Evolutionary conservation across 2,113 vertebrate species (phyloP).

Genomic region (Amphilophus citrinellus): DNA sequence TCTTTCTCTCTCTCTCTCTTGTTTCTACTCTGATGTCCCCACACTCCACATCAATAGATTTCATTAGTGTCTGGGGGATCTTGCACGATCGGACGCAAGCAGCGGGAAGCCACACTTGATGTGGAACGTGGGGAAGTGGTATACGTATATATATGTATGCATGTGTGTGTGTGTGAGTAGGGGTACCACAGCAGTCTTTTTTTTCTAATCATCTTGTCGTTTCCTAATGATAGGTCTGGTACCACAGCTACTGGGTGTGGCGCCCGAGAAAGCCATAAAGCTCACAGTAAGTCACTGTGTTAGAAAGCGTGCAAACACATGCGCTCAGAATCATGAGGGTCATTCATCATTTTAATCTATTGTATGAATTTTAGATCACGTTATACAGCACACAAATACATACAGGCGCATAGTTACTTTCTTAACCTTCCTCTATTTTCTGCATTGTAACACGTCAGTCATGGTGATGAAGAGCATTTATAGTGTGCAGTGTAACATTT

Average conservation of each 20-base stretch:
- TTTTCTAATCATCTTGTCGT: constrained; percentile 81
- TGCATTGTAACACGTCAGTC: not conserved
- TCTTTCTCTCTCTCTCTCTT: constrained; percentile 31
- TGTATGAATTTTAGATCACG: not conserved
- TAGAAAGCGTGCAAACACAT: constrained; percentile 18
- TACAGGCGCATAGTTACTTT: not conserved
- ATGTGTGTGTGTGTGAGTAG: constrained; percentile 34
- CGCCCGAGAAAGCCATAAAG: constrained; percentile 95
- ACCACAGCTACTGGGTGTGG: constrained; percentile 96
- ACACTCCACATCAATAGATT: constrained; percentile 83
- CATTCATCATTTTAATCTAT: not conserved
- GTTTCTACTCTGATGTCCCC: constrained; percentile 75
- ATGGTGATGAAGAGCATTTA: not conserved
- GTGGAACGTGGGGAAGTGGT: constrained; percentile 68
- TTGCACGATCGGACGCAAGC: constrained; percentile 76
- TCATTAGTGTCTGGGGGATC: constrained; percentile 79
- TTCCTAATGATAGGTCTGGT: constrained; percentile 90
- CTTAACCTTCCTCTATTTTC: not conserved
- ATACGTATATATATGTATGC: constrained; percentile 24
- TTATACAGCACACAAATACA: not conserved
- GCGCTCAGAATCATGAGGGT: constrained; percentile 7
- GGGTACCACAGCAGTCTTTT: constrained; percentile 69
- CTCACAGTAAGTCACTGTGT: constrained; percentile 89
- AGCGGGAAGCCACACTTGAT: constrained; percentile 71
- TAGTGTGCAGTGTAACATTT: not conserved